These are phyloP conservation scores for Echiichthys vipera DNA, from an alignment of 2,797 vertebrate genomes.

Conservation along the genomic window DNA sequence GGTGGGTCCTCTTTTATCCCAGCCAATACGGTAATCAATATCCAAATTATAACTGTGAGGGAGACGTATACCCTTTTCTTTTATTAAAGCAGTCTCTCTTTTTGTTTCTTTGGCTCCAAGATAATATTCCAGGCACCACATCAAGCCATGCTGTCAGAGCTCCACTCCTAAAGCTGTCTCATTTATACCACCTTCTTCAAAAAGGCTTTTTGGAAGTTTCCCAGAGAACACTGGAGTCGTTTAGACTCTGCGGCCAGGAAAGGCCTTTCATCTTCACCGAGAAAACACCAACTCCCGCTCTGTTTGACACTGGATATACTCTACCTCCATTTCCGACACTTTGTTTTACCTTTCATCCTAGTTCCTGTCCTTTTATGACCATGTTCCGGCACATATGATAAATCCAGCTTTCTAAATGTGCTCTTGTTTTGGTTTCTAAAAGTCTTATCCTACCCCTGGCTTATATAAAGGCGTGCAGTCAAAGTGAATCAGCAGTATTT, in stretches of 20 bases:
- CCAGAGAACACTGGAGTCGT: conserved; percentile 48
- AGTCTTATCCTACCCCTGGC: neutral
- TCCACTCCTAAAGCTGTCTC: conserved; percentile 22
- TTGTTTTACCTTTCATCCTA: conserved; percentile 46
- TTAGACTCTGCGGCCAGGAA: conserved; percentile 39
- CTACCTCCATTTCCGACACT: conserved; percentile 29
- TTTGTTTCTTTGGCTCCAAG: conserved; percentile 3
- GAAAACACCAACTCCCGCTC: conserved; percentile 53
- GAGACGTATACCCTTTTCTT: too few species aligned
- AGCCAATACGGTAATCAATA: too few species aligned
- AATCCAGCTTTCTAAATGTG: conserved; percentile 28
- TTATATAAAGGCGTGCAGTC: neutral
- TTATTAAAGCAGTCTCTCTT: conserved; percentile 32
- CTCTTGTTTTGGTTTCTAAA: conserved; percentile 19
- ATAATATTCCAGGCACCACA: conserved; percentile 36
- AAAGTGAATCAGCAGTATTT: conserved; percentile 4
- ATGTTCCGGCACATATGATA: conserved; percentile 6
- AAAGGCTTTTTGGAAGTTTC: conserved; percentile 59
- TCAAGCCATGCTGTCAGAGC: conserved; percentile 11
- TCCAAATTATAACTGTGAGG: too few species aligned
- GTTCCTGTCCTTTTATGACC: conserved; percentile 42
- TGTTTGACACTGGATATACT: conserved; percentile 47
- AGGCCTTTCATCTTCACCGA: conserved; percentile 59
- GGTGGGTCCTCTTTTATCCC: too few species aligned
- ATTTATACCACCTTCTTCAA: conserved; percentile 43